Percentiles rank a stretch among this genome's conserved stretches.
phyloP scores from a whole-genome alignment of 2,113 vertebrate genomes.

The Alligator sinensis region DNA sequence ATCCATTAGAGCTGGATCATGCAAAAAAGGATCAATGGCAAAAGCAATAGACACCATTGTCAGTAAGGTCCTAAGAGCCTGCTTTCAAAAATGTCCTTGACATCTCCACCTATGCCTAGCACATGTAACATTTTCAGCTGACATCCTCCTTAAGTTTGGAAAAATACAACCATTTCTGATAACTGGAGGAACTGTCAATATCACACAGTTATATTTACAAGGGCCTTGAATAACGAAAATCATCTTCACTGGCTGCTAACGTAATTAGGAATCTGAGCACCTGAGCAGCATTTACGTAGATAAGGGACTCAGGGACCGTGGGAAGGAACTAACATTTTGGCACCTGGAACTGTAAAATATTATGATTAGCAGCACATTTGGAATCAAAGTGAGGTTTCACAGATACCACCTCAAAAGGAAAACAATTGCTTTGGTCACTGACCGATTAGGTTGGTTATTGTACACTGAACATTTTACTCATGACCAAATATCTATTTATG shows the following conservation, averaged over 20 bases:
- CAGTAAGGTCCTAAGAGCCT: background rate
- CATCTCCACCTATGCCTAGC: background rate
- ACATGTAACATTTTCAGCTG: constrained; percentile 9
- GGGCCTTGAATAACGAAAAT: background rate
- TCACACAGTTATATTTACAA: background rate
- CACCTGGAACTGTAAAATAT: background rate
- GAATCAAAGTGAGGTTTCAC: background rate
- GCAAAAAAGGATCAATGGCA: background rate
- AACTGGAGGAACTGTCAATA: background rate
- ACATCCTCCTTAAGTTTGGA: background rate
- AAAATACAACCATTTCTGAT: background rate
- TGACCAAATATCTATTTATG: rapidly evolving
- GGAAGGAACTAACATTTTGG: background rate
- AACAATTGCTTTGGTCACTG: background rate
- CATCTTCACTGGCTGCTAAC: background rate
- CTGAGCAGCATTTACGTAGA: background rate
- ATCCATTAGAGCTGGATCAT: background rate
- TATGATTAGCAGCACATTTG: rapidly evolving
- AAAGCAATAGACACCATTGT: background rate
- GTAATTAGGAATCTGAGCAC: background rate
- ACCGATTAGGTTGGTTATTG: background rate
- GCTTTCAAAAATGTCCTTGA: background rate
- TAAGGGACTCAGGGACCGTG: background rate
- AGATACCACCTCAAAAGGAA: background rate
- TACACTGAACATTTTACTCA: background rate